These are phyloP conservation scores for Agelastica alni DNA, from an alignment of 2,888 invertebrate genomes.

Conservation along the genomic window DNA sequence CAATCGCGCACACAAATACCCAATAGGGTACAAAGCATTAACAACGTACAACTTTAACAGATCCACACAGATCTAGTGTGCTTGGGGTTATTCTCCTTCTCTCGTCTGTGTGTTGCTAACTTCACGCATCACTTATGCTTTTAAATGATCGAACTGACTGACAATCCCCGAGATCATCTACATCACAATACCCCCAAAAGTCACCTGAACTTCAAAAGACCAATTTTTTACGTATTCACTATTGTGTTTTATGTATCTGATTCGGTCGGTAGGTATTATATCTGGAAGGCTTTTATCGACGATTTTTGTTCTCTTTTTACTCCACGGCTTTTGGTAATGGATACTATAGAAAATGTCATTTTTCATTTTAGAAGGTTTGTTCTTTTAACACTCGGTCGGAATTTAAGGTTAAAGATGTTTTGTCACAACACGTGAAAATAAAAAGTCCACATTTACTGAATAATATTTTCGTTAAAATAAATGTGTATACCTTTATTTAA, in stretches of 20 bases:
- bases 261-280: conserved; percentile 28
- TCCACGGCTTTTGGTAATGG: conserved; percentile 4
- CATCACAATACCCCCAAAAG: conserved; percentile 44
- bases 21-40: conserved; percentile 4
- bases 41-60: conserved; percentile 20
- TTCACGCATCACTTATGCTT: conserved; percentile 45
- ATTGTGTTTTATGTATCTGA: conserved; percentile 37
- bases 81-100: conserved; percentile 28
- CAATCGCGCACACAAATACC: neutral
- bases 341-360: conserved; percentile 16
- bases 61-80: conserved; percentile 10
- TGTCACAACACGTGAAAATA: conserved; percentile 22
- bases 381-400: conserved; percentile 16
- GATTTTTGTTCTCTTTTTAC: conserved; percentile 22
- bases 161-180: conserved; percentile 46
- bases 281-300: conserved; percentile 20
- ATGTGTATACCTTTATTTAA: too few relatives aligned
- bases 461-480: too few relatives aligned
- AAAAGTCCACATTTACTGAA: too few relatives aligned
- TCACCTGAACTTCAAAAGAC: conserved; percentile 42
- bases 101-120: conserved; percentile 23
- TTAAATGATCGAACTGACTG: conserved; percentile 48
- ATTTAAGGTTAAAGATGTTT: conserved; percentile 4
- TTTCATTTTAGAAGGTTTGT: conserved; percentile 12
- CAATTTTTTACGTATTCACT: conserved; percentile 40